These are phyloP conservation scores for Vulpes ferrilata DNA, from an alignment of 2,113 vertebrate genomes.

Conservation along the genomic window DNA sequence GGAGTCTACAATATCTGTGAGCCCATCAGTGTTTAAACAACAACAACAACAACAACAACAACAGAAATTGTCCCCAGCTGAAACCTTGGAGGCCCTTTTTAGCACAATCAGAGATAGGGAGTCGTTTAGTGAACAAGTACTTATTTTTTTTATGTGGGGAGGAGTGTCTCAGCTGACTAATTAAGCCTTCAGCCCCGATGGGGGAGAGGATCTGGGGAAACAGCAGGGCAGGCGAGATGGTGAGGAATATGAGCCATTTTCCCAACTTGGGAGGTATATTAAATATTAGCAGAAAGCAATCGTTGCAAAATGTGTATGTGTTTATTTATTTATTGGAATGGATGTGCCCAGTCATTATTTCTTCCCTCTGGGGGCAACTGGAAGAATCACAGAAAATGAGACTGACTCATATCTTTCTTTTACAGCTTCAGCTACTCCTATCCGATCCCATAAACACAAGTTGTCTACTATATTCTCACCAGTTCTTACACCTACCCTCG, in stretches of 20 bases:
- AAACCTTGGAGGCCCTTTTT: background rate
- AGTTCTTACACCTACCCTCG: background rate
- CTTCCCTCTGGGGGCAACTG: constrained; percentile 27
- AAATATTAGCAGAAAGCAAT: constrained; percentile 64
- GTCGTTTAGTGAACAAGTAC: background rate
- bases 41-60: background rate
- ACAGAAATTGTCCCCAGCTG: background rate
- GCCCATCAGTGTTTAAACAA: background rate
- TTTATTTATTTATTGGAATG: constrained; percentile 72
- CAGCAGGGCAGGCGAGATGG: background rate
- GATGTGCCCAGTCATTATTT: constrained; percentile 24
- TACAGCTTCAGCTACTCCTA: background rate
- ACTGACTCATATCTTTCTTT: constrained; percentile 51
- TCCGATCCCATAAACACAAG: constrained; percentile 3
- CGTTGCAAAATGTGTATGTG: constrained; percentile 30
- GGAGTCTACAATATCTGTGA: background rate
- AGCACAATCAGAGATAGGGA: background rate
- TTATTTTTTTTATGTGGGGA: constrained; percentile 50
- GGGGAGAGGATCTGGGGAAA: background rate
- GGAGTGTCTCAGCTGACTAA: constrained; percentile 47
- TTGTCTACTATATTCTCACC: background rate
- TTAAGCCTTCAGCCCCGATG: constrained; percentile 13
- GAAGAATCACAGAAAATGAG: constrained; percentile 50
- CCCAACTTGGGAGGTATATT: constrained; percentile 7
- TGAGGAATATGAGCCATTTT: background rate